phyloP scores from a whole-genome alignment of 2,797 vertebrate genomes.

The Tenualosa ilisha region DNA sequence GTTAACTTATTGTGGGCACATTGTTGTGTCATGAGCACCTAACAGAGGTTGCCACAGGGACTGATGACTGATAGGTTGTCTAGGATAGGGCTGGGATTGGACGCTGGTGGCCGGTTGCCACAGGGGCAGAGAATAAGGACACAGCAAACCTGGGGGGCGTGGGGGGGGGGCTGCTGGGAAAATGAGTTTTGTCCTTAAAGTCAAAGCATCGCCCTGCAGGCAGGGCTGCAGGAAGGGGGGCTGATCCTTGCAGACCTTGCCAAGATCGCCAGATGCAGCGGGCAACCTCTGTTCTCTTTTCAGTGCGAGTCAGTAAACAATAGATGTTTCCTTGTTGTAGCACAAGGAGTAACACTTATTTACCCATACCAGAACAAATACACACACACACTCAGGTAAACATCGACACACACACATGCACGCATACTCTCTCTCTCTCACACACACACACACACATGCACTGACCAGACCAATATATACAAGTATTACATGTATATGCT shows the following conservation, averaged over 20 bases:
- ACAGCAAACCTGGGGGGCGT: neutral
- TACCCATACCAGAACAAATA: neutral
- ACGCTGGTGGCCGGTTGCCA: neutral
- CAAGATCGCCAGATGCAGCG: neutral
- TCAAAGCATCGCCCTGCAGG: neutral
- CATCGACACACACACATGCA: neutral
- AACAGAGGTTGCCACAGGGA: neutral
- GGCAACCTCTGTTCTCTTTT: neutral
- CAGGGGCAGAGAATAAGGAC: neutral
- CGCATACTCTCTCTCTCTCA: neutral
- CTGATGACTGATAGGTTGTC: neutral
- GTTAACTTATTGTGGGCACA: conserved; percentile 3
- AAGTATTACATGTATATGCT: no score
- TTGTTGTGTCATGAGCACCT: conserved; percentile 1
- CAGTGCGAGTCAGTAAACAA: neutral
- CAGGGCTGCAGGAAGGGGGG: neutral
- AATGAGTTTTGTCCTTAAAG: conserved; percentile 1
- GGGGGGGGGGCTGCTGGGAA: neutral
- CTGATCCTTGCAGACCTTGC: neutral
- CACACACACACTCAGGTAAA: neutral
- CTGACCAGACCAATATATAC: neutral
- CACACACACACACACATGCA: neutral
- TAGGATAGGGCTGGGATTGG: neutral
- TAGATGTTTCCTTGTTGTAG: neutral
- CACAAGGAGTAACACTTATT: neutral